Percentiles rank a stretch among this genome's conserved stretches.
Evolutionary conservation across 2,797 vertebrate genomes (phyloP).

Genomic region (Anabacerthia variegaticeps): DNA sequence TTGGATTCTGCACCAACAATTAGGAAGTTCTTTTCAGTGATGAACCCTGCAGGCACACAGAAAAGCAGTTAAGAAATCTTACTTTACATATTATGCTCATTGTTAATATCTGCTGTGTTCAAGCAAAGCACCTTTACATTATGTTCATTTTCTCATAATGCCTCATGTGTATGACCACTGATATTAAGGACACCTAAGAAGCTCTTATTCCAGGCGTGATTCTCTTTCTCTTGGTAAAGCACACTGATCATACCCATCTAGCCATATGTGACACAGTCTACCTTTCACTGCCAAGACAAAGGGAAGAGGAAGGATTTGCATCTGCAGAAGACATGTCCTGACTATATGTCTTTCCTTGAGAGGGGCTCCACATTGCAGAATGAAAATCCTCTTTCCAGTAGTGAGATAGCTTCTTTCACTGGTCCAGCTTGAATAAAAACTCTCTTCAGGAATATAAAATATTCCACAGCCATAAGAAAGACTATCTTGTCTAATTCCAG

Average conservation of each 20-base stretch:
- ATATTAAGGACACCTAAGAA: not conserved
- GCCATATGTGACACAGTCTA: not conserved
- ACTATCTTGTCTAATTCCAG: not conserved
- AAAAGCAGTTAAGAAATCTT: not conserved
- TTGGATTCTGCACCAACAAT: not conserved
- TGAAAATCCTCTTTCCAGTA: not conserved
- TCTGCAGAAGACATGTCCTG: not conserved
- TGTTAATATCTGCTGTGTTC: not conserved
- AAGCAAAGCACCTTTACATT: constrained; percentile 15
- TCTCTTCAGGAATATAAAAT: not conserved
- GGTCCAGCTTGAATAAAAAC: not conserved
- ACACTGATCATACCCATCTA: not conserved
- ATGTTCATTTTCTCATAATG: not conserved
- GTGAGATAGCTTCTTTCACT: not conserved
- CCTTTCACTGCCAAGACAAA: not conserved
- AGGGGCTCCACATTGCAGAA: not conserved
- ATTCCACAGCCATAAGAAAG: not conserved
- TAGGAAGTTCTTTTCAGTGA: not conserved
- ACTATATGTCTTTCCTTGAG: not conserved
- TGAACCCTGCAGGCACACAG: not conserved
- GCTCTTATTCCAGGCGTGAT: not conserved
- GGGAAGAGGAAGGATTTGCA: not conserved
- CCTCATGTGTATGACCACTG: not conserved
- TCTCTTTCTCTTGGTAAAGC: not conserved
- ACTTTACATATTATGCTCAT: not conserved